Percentiles rank a stretch among this genome's conserved stretches.
phyloP scores from a whole-genome alignment of 2,888 invertebrate species.

The Gymnosoma rotundatum region DNA sequence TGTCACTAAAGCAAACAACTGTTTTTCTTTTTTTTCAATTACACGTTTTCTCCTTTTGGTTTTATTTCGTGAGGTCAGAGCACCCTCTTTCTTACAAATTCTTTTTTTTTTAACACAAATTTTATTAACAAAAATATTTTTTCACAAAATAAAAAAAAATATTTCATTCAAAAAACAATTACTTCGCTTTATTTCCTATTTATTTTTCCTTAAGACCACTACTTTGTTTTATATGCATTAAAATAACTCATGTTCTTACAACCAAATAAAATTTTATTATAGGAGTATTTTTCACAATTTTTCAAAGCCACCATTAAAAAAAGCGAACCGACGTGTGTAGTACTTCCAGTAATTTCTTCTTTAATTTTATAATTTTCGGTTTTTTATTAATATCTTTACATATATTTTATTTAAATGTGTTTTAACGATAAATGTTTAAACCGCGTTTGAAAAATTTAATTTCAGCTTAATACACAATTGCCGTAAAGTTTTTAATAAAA shows the following conservation, averaged over 20 bases:
- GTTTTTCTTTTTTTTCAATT: slow-evolving; percentile 29
- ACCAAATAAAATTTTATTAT: neutral
- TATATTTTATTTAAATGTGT: neutral
- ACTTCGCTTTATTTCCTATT: slow-evolving; percentile 5
- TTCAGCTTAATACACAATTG: slow-evolving; percentile 53
- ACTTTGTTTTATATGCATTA: neutral
- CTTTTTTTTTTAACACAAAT: slow-evolving; percentile 46
- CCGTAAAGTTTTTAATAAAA: slow-evolving; percentile 33
- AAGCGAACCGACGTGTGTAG: slow-evolving; percentile 41
- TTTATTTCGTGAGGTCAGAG: slow-evolving; percentile 64
- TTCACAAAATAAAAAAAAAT: slow-evolving; percentile 44
- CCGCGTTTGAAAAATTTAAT: neutral
- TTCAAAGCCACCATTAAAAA: slow-evolving; percentile 57
- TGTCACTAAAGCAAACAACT: slow-evolving; percentile 4
- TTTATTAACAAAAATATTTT: slow-evolving; percentile 36
- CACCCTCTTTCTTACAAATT: slow-evolving; percentile 57
- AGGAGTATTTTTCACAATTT: slow-evolving; percentile 32
- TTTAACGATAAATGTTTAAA: neutral
- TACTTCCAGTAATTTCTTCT: slow-evolving; percentile 37
- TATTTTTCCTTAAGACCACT: slow-evolving; percentile 1
- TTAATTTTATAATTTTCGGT: slow-evolving; percentile 9
- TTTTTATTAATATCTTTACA: neutral
- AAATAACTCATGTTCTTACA: slow-evolving; percentile 16
- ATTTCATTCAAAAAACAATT: slow-evolving; percentile 33
- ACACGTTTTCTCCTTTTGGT: slow-evolving; percentile 57